Conservation (phyloP, 2,888 invertebrate species). For the Cyclophora punctaria region DNA sequence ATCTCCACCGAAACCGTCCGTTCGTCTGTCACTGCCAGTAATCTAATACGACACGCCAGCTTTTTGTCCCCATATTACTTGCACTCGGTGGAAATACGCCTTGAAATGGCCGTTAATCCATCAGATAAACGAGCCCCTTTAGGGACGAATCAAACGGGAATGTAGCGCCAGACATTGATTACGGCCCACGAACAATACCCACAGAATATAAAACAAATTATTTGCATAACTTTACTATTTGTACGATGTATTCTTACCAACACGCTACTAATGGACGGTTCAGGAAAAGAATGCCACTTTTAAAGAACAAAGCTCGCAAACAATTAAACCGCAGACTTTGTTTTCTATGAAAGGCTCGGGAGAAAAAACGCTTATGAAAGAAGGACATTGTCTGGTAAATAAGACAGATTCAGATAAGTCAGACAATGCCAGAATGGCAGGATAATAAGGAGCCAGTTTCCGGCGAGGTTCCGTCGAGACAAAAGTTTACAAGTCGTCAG, state of each 20-base stretch:
- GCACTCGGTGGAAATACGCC: conserved; percentile 57
- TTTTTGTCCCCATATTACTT: conserved; percentile 68
- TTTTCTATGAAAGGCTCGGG: conserved; percentile 26
- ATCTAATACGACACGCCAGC: conserved; percentile 73
- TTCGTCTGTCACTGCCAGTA: conserved; percentile 69
- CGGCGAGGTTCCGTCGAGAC: conserved; percentile 52
- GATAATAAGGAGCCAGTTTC: conserved; percentile 56
- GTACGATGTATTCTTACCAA: too few species aligned
- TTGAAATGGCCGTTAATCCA: conserved; percentile 58
- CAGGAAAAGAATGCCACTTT: too few species aligned
- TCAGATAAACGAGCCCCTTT: conserved; percentile 48
- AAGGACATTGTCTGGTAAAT: conserved; percentile 46
- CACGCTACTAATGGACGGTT: too few species aligned
- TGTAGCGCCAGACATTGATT: conserved; percentile 33
- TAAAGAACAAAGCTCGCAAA: conserved; percentile 15
- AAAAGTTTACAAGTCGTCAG: conserved; percentile 49
- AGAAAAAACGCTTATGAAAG: conserved; percentile 32
- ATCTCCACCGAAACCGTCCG: conserved; percentile 62
- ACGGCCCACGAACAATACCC: conserved; percentile 19
- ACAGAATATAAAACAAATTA: conserved; percentile 15
- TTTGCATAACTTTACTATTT: conserved; percentile 12
- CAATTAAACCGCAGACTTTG: conserved; percentile 23
- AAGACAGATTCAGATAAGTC: conserved; percentile 49
- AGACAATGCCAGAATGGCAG: conserved; percentile 53
- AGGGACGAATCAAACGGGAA: conserved; percentile 46